Evolutionary conservation across 2,888 invertebrate genomes (phyloP), one percentile per base, ranked within the genome.

Genomic region (Steinernema scapterisci): DNA sequence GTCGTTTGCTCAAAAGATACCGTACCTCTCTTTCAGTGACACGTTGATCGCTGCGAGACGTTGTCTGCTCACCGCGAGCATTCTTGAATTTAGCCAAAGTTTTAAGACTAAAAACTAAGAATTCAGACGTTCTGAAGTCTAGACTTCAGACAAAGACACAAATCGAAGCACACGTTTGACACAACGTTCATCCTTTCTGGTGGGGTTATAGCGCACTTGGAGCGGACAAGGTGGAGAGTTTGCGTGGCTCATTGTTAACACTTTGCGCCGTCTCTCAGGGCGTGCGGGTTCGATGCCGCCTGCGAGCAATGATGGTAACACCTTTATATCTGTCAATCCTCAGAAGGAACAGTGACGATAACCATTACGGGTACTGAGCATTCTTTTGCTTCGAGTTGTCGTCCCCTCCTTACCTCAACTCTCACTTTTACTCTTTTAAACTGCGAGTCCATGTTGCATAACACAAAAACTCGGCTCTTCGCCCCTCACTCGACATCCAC

Each of bases 291-390:
- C 63, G 63, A 31, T 2, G 2, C 63, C 63, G 48, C 3, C 7
- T 5, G 13, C 16, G 2, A 25, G 63, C 31, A 13, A 63, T 31
- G 63, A 63, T 31, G 27, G 31, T 63, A 27, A 63, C 23, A n/a
- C n/a, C n/a, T 31, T 27, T 63, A 52, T 52, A 25, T 63, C 63
- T 63, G 63, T 63, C 63, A 63, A 63, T 63, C 63, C 63, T 63
- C 63, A 31, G 63, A 63, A 13, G 21, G 27, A 27, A 25, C 63
- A 63, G 54, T 54, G 54, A 54, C 27, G 54, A 54, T 25, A 54
- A 21, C 54, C 54, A n/a, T 23, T 63, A 27, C 63, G 27, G 63
- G 27, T 63, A 25, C 31, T 27, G 31, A 63, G 63, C 63, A 7
- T 31, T n/a, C 7, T 38, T 63, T 63, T 63, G 23, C 31, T 9